These are phyloP conservation scores for Lanius ludovicianus DNA, from an alignment of 2,113 vertebrate species.

Conservation along the genomic window DNA sequence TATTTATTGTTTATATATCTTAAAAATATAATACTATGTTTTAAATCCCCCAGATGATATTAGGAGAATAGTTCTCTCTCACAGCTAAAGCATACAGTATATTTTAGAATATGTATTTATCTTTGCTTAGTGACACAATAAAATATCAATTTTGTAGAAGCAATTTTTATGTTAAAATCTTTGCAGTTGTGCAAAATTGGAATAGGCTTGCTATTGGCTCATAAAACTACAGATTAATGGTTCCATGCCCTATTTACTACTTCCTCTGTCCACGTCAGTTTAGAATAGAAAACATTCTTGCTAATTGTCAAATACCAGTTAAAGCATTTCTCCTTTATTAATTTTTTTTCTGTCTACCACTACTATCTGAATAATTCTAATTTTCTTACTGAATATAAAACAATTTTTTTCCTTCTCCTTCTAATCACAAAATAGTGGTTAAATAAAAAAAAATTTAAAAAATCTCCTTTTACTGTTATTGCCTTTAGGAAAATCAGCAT, in stretches of 20 bases:
- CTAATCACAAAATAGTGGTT: neutral
- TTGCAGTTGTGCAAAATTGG: neutral
- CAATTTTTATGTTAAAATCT: neutral
- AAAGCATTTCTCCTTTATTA: neutral
- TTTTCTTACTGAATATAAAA: neutral
- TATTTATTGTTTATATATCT: neutral
- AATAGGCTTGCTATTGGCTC: neutral
- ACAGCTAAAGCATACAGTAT: neutral
- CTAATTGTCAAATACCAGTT: neutral
- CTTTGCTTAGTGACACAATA: neutral
- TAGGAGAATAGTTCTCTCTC: neutral
- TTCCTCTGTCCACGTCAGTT: neutral
- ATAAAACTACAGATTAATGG: neutral
- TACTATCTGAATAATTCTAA: neutral
- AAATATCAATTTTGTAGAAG: neutral
- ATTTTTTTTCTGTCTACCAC: neutral
- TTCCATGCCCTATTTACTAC: neutral
- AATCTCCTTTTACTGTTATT: neutral
- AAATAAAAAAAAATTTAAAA: neutral
- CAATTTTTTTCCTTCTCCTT: neutral
- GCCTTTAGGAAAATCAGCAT: neutral
- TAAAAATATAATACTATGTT: neutral
- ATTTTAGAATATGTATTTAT: neutral
- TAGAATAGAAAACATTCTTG: neutral
- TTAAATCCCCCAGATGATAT: neutral